Conservation (phyloP, 1,140 invertebrate genomes). For the Papilio helenus region DNA sequence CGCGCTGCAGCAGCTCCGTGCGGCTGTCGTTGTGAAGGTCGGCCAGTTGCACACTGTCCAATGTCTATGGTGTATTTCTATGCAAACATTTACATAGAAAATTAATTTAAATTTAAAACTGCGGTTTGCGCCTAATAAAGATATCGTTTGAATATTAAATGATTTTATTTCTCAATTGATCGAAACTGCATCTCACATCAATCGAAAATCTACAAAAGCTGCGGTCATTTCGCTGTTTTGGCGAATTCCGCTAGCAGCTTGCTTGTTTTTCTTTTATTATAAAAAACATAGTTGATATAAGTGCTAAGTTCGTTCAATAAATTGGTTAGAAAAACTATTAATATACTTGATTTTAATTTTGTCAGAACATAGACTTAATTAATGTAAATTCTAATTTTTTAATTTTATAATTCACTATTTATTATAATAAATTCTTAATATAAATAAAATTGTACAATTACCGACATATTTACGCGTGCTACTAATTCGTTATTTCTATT, state of each 20-base stretch:
- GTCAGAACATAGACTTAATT: no score
- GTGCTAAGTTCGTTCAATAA: not conserved
- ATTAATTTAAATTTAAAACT: not conserved
- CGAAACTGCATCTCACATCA: no score
- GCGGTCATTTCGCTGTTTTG: no score
- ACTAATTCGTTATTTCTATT: conserved; percentile 26
- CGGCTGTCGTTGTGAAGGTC: conserved; percentile 67
- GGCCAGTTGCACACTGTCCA: conserved; percentile 55
- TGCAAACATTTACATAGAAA: conserved; percentile 21
- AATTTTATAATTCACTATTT: no score
- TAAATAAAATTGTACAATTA: conserved; percentile 9
- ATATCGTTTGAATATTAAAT: not conserved
- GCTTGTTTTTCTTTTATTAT: no score
- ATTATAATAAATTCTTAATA: not conserved
- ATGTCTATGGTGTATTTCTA: conserved; percentile 33
- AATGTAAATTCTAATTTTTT: no score
- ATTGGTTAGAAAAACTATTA: not conserved
- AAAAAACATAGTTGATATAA: no score
- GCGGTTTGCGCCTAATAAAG: not conserved
- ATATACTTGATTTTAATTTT: no score
- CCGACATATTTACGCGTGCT: not conserved
- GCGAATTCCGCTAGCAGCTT: no score
- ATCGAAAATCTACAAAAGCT: no score
- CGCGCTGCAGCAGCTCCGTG: conserved; percentile 58
- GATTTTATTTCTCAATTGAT: not conserved